These are phyloP conservation scores for Nomada ferruginata DNA, from an alignment of 2,888 invertebrate species.

Conservation along the genomic window DNA sequence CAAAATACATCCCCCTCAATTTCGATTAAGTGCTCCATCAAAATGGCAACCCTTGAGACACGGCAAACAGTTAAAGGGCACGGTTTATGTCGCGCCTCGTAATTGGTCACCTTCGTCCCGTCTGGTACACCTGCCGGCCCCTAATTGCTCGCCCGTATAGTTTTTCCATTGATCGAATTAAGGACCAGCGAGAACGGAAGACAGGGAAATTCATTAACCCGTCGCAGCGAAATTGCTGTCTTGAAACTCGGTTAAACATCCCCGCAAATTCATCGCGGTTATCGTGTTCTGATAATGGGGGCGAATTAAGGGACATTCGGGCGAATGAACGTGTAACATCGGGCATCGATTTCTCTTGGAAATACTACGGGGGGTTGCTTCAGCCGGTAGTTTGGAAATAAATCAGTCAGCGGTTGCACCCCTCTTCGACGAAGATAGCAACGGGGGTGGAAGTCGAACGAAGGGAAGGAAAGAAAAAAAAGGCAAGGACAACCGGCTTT, in stretches of 20 bases:
- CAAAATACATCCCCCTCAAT: slow-evolving; percentile 61
- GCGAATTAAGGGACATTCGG: not conserved
- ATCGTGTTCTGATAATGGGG: no score
- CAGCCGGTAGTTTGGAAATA: slow-evolving; percentile 35
- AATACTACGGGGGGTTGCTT: not conserved
- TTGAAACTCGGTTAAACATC: no score
- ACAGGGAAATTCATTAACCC: not conserved
- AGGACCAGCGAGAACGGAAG: not conserved
- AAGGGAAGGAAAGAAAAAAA: not conserved
- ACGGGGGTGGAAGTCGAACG: not conserved
- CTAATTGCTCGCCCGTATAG: not conserved
- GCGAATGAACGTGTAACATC: not conserved
- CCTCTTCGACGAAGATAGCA: slow-evolving; percentile 26
- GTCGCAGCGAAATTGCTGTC: not conserved
- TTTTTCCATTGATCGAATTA: slow-evolving; percentile 33
- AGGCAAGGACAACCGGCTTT: slow-evolving; percentile 31
- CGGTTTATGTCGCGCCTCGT: slow-evolving; percentile 43
- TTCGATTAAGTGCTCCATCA: slow-evolving; percentile 69
- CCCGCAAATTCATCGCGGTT: no score
- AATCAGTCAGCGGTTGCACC: slow-evolving; percentile 41
- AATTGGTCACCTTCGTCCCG: slow-evolving; percentile 41
- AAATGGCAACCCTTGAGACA: slow-evolving; percentile 59
- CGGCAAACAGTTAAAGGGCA: slow-evolving; percentile 53
- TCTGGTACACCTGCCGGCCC: not conserved
- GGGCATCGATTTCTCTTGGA: not conserved